Base-by-base conservation (phyloP, 2,888 invertebrate genomes). In the Limnephilus lunatus region DNA sequence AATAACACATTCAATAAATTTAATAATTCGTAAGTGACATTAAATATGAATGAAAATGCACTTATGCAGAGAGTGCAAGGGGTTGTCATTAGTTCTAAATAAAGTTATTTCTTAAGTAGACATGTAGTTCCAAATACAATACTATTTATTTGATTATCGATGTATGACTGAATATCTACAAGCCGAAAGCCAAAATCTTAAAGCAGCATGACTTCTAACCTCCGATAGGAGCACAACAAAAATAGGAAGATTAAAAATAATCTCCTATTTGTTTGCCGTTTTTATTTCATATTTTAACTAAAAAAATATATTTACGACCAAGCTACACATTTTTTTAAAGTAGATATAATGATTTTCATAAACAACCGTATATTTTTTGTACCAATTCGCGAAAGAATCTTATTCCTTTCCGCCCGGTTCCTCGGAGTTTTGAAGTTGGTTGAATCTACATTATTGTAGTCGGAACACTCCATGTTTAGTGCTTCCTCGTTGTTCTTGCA, bases 401-500 rank as follows among this genome's bases (percentile, higher is more conserved):
- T 68, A 68, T 68, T 68, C 68, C n/a, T 25, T 2, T 68, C 5
- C 7, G n/a, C 68, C 68, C 68, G 68, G 68, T 68, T 68, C 68
- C n/a, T 68, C n/a, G n/a, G 68, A 68, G 68, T 68, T 53, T n/a
- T 68, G 68, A 68, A 68, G 25, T 68, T 53, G 53, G 19, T 83
- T 31, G 83, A 15, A 12, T 19, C 32, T 25, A 83, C 83, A 83
- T 39, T 25, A 83, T 32, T 83, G 83, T 35, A 44, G 25, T n/a
- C 68, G 68, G 68, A 30, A 30, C 30, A 87, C 86, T 87, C 48
- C 48, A n/a, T 86, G 39, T 44, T 86, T 35, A 86, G 44, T 81
- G 82, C 89, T 89, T 48, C 53, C 81, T 89, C 81, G 25, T 15
- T 89, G 81, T 39, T 81, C 32, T 30, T 68, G n/a, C 89, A 83